phyloP scores from a whole-genome alignment of 2,888 invertebrate species.

The Byasa hedistus region DNA sequence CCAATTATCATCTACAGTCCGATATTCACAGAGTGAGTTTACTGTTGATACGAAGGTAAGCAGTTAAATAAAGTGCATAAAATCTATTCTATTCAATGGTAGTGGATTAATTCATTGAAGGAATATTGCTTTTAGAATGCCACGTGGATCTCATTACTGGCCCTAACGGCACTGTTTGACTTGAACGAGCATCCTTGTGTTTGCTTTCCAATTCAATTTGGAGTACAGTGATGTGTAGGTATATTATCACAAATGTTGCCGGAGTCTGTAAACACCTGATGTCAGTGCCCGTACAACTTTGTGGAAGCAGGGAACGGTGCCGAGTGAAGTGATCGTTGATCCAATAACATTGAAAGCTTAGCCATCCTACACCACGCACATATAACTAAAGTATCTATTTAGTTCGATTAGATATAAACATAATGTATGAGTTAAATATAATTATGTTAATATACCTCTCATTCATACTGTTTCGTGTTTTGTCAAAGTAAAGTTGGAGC shows the following conservation, averaged over 20 bases:
- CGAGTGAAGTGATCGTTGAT: slow-evolving; percentile 17
- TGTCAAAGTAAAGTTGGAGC: too few species aligned
- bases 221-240: slow-evolving; percentile 19
- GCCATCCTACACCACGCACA: too few species aligned
- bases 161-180: slow-evolving; percentile 3
- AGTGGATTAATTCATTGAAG: not conserved
- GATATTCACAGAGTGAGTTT: too few species aligned
- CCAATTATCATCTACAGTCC: too few species aligned
- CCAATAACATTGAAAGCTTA: slow-evolving; percentile 25
- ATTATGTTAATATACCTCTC: too few species aligned
- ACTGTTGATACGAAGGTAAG: too few species aligned
- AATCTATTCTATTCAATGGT: not conserved
- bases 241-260: slow-evolving; percentile 13
- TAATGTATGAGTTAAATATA: too few species aligned
- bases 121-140: not conserved
- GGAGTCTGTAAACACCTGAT: slow-evolving; percentile 27
- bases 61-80: too few species aligned
- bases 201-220: slow-evolving; percentile 26
- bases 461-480: too few species aligned
- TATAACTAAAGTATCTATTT: not conserved
- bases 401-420: not conserved
- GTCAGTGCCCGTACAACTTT: slow-evolving; percentile 27
- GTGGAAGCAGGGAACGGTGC: slow-evolving; percentile 11
- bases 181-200: slow-evolving; percentile 3
- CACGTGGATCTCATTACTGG: not conserved